Conservation (phyloP, 2,797 vertebrate species). For the Coreius guichenoti region DNA sequence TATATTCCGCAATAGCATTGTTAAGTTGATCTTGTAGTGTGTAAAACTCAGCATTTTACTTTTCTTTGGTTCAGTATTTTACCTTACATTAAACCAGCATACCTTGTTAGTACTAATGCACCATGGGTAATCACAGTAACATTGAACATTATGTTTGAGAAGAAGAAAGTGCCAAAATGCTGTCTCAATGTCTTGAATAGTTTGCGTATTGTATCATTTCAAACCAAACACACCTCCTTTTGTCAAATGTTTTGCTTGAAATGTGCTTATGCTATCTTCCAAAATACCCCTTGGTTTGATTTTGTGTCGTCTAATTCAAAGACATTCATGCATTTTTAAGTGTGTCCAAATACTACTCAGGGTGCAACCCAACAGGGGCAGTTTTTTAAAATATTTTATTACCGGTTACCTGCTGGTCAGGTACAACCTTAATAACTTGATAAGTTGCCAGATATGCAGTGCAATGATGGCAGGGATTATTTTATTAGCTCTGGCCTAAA, state of each 20-base stretch:
- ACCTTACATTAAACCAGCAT: neutral
- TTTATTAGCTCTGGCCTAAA: constrained; percentile 84
- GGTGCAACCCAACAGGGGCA: constrained; percentile 15
- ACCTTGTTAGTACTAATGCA: neutral
- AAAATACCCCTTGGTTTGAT: neutral
- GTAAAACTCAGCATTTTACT: neutral
- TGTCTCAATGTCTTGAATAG: neutral
- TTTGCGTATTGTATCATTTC: neutral
- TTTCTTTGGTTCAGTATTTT: neutral
- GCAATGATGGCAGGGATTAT: constrained; percentile 79
- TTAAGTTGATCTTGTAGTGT: neutral
- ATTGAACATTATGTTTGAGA: neutral
- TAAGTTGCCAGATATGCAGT: constrained; percentile 84
- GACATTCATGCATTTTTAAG: neutral
- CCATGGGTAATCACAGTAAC: neutral
- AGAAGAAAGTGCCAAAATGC: neutral
- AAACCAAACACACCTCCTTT: neutral
- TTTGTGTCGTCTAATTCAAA: neutral
- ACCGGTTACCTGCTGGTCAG: constrained; percentile 65
- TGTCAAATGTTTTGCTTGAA: neutral
- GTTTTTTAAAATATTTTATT: neutral
- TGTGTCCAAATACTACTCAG: neutral
- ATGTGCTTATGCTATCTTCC: neutral
- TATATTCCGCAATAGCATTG: neutral
- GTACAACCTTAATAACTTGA: constrained; percentile 88